phyloP scores from a whole-genome alignment of 2,888 invertebrate species.

The Sphecodes monilicornis region DNA sequence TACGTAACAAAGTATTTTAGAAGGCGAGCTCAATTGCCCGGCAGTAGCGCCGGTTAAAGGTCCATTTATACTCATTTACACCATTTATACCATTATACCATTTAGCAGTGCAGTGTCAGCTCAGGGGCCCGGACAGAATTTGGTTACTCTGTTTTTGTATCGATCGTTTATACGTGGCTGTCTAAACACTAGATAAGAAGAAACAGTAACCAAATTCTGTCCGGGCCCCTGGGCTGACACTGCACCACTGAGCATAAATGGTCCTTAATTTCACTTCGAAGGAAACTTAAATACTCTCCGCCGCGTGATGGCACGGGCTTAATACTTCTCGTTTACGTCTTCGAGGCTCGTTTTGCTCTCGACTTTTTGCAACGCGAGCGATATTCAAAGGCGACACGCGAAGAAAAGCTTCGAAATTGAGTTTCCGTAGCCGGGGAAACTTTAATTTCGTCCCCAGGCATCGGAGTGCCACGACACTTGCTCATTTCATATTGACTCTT shows the following conservation, averaged over 20 bases:
- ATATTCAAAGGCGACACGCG: not conserved
- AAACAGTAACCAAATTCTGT: no score
- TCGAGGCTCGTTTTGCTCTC: not conserved
- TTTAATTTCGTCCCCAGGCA: slow-evolving; percentile 48
- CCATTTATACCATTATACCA: no score
- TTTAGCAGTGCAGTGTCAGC: no score
- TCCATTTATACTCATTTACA: no score
- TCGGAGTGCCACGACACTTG: not conserved
- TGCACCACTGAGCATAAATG: no score
- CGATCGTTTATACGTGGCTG: no score
- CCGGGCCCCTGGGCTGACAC: no score
- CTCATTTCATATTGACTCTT: slow-evolving; percentile 33
- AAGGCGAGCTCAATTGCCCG: not conserved
- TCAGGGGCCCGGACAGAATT: no score
- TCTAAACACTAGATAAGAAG: no score
- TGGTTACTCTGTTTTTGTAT: no score
- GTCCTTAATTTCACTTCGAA: slow-evolving; percentile 4
- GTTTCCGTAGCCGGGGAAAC: slow-evolving; percentile 41
- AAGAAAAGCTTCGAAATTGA: slow-evolving; percentile 51
- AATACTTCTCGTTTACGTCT: slow-evolving; percentile 9
- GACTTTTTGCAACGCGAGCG: not conserved
- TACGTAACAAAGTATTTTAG: slow-evolving; percentile 9
- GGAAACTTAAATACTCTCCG: not conserved
- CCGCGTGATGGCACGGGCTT: not conserved
- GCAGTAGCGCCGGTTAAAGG: no score